Percentiles rank a stretch among this genome's conserved stretches.
Evolutionary conservation across 2,888 invertebrate species (phyloP).

Genomic region (Artemia sp.): DNA sequence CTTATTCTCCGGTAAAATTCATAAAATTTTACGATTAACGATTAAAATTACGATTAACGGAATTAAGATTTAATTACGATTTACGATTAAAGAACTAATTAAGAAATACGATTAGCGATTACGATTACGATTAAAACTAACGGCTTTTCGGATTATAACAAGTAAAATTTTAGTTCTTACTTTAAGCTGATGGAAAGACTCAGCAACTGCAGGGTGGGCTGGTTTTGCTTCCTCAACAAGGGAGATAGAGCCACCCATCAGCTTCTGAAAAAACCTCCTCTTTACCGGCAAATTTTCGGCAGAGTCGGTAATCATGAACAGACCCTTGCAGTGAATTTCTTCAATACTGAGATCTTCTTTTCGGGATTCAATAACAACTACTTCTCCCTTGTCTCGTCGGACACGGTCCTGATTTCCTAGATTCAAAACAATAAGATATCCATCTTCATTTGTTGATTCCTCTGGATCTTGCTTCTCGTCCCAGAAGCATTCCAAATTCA

Average conservation of each 20-base stretch:
- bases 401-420: constrained; percentile 14
- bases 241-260: constrained; percentile 28
- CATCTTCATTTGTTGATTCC: constrained; percentile 22
- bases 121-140: too few species aligned
- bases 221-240: constrained; percentile 34
- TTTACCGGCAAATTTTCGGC: constrained; percentile 31
- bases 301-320: constrained; percentile 34
- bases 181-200: constrained; percentile 44
- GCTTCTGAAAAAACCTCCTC: constrained; percentile 31
- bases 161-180: constrained; percentile 26
- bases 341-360: constrained; percentile 31
- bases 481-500: constrained; percentile 30
- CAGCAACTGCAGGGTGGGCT: constrained; percentile 41
- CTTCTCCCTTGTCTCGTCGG: constrained; percentile 31
- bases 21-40: too few species aligned
- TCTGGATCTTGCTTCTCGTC: constrained; percentile 3
- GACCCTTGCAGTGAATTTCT: constrained; percentile 31
- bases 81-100: constrained; percentile 15
- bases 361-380: constrained; percentile 33
- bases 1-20: too few species aligned
- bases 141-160: not conserved
- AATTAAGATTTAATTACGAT: too few species aligned
- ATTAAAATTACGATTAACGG: too few species aligned
- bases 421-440: constrained; percentile 32
- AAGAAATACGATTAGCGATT: too few species aligned